Base-by-base conservation (phyloP, 53 echinoderm and acorn worm species). In the Arbacia lixula region DNA sequence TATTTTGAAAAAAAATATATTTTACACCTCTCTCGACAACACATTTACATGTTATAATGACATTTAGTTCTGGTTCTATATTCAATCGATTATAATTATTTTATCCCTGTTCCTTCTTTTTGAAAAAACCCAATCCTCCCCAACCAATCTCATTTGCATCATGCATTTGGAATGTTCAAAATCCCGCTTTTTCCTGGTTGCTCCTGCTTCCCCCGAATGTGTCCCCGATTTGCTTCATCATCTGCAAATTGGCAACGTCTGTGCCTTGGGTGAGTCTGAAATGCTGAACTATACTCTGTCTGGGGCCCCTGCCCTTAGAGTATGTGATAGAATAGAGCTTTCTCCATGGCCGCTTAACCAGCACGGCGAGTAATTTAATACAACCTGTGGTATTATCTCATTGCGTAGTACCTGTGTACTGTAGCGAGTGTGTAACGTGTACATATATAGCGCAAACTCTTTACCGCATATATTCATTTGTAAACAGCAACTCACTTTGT, bases 151-250 rank as follows among this genome's bases (percentile, higher is more conserved):
- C 43, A 21, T 69, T n/a, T 28, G 43, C 43, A 25, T 69, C 69
- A 69, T 69, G 42, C 69, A 69, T 69, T 69, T 69, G 69, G 69
- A 40, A 69, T 69, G 69, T 69, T 17, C 25, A 69, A 69, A 69
- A 20, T 43, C 69, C 21, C 43, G 69, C 69, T 69, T 69, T 40
- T 43, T 43, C 40, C 29, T 42, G 69, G 43, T 24, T 29, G 43
- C 43, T 42, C 69, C 69, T 42, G 69, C 69, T 14, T 69, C n/a
- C n/a, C n/a, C n/a, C 69, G 26, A 69, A 69, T 69, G 43, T 27
- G n/a, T 69, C 69, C 69, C 69, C 21, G 69, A 42, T 31, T 22
- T 16, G 66, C n/a, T 37, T 66, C 66, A 66, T 66, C 66, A 3
- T 68, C 68, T 28, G 42, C 69, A 69, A 69, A 69, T 46, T 69